Evolutionary conservation across 2,797 vertebrate genomes (phyloP).

Genomic region (Mormyrus hasselquistii): DNA sequence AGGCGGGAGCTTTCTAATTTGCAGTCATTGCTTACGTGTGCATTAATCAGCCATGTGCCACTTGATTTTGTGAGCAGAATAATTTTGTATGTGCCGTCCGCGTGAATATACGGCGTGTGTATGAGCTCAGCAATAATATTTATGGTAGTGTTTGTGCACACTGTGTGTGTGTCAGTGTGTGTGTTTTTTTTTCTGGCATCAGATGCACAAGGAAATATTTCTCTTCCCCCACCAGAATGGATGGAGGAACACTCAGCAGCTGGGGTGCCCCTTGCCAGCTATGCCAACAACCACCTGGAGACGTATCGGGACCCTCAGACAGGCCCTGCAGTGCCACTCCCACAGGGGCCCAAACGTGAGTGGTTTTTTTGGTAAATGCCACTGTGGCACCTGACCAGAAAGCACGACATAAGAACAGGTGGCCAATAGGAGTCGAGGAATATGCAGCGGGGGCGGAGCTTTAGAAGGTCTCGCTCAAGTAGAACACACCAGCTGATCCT

Average conservation of each 20-base stretch:
- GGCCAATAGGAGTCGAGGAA: not conserved
- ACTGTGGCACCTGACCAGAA: not conserved
- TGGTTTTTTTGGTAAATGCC: not conserved
- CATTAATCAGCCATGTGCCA: not conserved
- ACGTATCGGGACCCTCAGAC: slow-evolving; percentile 79
- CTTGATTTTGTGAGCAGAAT: not conserved
- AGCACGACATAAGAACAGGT: not conserved
- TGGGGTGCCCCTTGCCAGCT: slow-evolving; percentile 75
- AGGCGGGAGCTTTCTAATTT: not conserved
- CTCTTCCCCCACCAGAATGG: slow-evolving; percentile 74
- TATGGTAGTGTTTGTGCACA: not conserved
- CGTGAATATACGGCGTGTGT: slow-evolving; percentile 20
- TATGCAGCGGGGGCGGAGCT: not conserved
- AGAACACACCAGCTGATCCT: not conserved
- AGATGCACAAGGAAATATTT: not conserved
- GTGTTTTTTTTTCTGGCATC: not conserved
- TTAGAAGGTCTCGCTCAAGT: not conserved
- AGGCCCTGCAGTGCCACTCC: slow-evolving; percentile 54
- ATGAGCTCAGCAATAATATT: slow-evolving; percentile 17
- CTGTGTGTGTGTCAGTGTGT: not conserved
- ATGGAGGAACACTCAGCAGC: slow-evolving; percentile 89
- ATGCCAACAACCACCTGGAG: slow-evolving; percentile 83
- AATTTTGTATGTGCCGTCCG: not conserved
- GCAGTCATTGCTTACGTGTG: not conserved
- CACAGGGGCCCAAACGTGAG: slow-evolving; percentile 63